Evolutionary conservation across 2,888 invertebrate species (phyloP).

Genomic region (Keiferia lycopersicella): DNA sequence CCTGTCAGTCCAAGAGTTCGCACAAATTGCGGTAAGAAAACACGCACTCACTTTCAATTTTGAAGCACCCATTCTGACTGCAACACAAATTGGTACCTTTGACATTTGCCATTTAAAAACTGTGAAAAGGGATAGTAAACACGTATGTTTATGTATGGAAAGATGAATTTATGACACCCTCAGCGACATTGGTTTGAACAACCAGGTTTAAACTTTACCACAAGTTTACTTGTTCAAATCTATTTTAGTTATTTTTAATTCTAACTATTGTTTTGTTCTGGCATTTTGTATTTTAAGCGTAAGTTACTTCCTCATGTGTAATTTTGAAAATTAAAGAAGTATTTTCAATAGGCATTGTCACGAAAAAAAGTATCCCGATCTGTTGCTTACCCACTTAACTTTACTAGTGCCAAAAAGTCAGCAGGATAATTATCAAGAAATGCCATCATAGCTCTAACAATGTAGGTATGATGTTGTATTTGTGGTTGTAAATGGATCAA

Average conservation of each 20-base stretch:
- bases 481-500: not conserved
- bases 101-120: conserved; percentile 34
- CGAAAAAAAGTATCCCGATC: no score
- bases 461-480: not conserved
- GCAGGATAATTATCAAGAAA: no score
- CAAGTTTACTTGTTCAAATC: not conserved
- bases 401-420: no score
- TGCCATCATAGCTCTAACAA: no score
- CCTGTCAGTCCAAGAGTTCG: conserved; percentile 1
- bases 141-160: conserved; percentile 60
- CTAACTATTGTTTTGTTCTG: not conserved
- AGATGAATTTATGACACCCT: conserved; percentile 50
- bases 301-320: no score
- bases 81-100: not conserved
- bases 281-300: no score
- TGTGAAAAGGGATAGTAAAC: conserved; percentile 45
- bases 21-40: not conserved
- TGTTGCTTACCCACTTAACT: no score
- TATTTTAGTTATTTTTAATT: not conserved
- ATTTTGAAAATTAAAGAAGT: not conserved
- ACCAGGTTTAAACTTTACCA: not conserved
- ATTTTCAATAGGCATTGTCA: no score
- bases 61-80: not conserved
- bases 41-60: conserved; percentile 7
- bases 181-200: conserved; percentile 3